Evolutionary conservation across 2,888 invertebrate genomes (phyloP).

Genomic region (Pyrrhia umbra): DNA sequence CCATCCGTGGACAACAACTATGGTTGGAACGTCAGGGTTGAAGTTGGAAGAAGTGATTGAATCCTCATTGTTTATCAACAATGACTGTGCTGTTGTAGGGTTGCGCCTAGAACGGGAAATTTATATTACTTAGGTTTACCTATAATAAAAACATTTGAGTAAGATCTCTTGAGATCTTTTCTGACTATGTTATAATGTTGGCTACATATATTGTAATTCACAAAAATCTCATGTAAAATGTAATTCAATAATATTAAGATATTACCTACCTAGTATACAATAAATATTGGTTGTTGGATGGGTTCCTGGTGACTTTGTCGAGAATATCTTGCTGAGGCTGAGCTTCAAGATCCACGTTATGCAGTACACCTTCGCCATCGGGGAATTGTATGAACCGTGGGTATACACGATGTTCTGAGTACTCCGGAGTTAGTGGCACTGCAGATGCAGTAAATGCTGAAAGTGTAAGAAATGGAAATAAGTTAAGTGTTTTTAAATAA

Average conservation of each 20-base stretch:
- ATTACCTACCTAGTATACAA: slow-evolving; percentile 69
- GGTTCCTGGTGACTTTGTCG: slow-evolving; percentile 69
- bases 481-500: neutral
- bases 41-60: slow-evolving; percentile 75
- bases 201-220: too few species aligned
- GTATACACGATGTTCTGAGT: slow-evolving; percentile 56
- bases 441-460: slow-evolving; percentile 66
- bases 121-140: too few species aligned
- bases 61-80: slow-evolving; percentile 66
- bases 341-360: slow-evolving; percentile 71
- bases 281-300: slow-evolving; percentile 69
- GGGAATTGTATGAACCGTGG: slow-evolving; percentile 71
- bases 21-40: slow-evolving; percentile 66
- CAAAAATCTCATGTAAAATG: too few species aligned
- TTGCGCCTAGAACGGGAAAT: slow-evolving; percentile 67
- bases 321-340: slow-evolving; percentile 65
- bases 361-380: slow-evolving; percentile 69
- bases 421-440: slow-evolving; percentile 62
- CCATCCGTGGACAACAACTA: slow-evolving; percentile 78
- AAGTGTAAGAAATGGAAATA: neutral
- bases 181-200: neutral
- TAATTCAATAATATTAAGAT: too few species aligned
- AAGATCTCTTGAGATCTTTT: neutral
- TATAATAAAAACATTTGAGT: too few species aligned
- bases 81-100: slow-evolving; percentile 59